Evolutionary conservation across 2,797 vertebrate genomes (phyloP).

Genomic region (Mareca strepera): DNA sequence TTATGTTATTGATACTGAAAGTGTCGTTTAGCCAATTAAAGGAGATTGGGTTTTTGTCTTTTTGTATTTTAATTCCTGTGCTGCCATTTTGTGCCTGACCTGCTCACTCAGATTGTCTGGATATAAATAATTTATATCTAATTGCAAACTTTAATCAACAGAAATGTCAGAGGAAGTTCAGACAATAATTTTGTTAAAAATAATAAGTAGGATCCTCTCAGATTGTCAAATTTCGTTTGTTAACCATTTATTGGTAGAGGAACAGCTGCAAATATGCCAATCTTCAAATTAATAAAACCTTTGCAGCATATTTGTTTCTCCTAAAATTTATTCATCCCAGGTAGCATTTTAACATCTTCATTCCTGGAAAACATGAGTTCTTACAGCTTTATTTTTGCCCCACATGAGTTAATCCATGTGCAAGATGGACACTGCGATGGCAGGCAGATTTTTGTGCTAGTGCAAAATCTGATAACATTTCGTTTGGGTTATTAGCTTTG

Average conservation of each 20-base stretch:
- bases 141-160: slow-evolving; percentile 26
- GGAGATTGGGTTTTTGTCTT: background rate
- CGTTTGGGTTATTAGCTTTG: background rate
- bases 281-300: background rate
- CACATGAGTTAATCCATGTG: background rate
- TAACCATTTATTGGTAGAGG: background rate
- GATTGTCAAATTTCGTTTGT: slow-evolving; percentile 23
- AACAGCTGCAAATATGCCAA: background rate
- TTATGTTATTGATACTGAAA: background rate
- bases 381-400: background rate
- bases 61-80: background rate
- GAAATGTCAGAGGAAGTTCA: slow-evolving; percentile 7
- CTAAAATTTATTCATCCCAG: background rate
- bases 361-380: background rate
- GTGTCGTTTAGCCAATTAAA: background rate
- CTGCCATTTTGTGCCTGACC: background rate
- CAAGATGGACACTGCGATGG: background rate
- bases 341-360: background rate
- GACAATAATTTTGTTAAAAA: background rate
- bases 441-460: background rate
- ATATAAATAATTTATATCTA: slow-evolving; percentile 9
- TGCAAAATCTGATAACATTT: background rate
- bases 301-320: background rate
- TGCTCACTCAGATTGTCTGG: background rate
- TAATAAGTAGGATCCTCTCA: background rate